Base-by-base conservation (phyloP, 2,797 vertebrate genomes). In the Myotis findleyi region DNA sequence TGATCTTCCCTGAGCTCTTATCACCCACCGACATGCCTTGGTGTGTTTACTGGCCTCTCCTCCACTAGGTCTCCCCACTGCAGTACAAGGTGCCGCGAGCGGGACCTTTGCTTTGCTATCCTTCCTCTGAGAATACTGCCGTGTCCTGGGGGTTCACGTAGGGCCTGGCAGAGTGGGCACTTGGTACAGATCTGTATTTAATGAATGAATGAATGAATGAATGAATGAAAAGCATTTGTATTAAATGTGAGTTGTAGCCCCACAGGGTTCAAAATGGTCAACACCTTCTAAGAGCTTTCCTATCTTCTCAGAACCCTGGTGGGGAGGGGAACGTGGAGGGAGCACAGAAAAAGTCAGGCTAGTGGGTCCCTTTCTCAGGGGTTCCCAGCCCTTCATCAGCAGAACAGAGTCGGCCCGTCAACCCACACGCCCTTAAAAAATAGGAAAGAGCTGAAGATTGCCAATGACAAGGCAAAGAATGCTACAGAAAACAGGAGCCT, bases 391-490 rank as follows among this genome's bases (percentile, higher is more conserved):
- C 30, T 66, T 59, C 51, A 6, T 12, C 73, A 85, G 51, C 20
- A 72, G 16, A 84, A 47, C 53, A 36, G 81, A 72, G 87, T 27
- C 49, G 66, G 17, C n/a, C 18, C 27, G 23, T 21, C 18, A 21
- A 21, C 36, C 53, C 30, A 64, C 33, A 55, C n/a, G 27, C 21
- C 14, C 11, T 33, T 38, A 27, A 76, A 86, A 57, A n/a, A 66
- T 0, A 81, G 47, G 36, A 84, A 53, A 76, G 21, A 64, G 7
- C 21, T 21, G 11, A 87, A 77, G 41, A 17, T 7, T 13, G 49
- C 66, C 13, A 82, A 64, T 20, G 59, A 81, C 72, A 85, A 64
- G 47, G 68, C 80, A 89, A 94, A 94, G 41, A 77, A 33, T 53
- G 38, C 10, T 33, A 36, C 16, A 83, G 38, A 47, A 30, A 73